Conservation (phyloP, 2,888 invertebrate genomes). For the Gastrophysa polygoni region DNA sequence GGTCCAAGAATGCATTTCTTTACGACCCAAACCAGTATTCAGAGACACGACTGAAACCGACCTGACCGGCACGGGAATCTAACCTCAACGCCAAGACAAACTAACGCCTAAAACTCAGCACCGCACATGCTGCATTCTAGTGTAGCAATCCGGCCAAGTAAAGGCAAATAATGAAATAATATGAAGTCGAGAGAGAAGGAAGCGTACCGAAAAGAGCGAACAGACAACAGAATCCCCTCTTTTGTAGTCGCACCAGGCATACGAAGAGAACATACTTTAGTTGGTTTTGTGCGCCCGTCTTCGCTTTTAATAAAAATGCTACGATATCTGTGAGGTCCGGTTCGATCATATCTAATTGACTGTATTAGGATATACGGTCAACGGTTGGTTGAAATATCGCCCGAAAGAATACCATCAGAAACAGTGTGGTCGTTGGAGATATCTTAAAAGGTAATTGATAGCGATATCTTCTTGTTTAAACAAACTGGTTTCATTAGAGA, state of each 20-base stretch:
- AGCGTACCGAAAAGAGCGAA: slow-evolving; percentile 14
- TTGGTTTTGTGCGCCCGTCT: slow-evolving; percentile 16
- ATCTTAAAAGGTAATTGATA: slow-evolving; percentile 11
- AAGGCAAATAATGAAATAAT: slow-evolving; percentile 15
- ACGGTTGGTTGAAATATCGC: not conserved
- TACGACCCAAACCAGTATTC: not conserved
- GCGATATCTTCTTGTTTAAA: slow-evolving; percentile 6
- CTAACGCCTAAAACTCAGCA: not conserved
- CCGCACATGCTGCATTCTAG: not conserved
- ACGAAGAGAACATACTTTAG: slow-evolving; percentile 24
- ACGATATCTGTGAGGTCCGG: slow-evolving; percentile 16
- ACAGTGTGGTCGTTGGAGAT: not conserved
- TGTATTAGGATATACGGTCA: no score
- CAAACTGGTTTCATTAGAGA: slow-evolving; percentile 6
- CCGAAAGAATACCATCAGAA: not conserved
- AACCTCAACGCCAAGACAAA: not conserved
- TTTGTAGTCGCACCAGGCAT: slow-evolving; percentile 16
- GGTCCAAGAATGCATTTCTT: slow-evolving; percentile 25
- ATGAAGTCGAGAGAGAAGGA: slow-evolving; percentile 3
- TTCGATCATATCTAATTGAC: not conserved
- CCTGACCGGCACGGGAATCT: not conserved
- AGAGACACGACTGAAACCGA: not conserved
- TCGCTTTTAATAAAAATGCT: slow-evolving; percentile 17
- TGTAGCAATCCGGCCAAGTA: slow-evolving; percentile 8
- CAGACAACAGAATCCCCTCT: slow-evolving; percentile 23